These are phyloP conservation scores for Machimus atricapillus DNA, from an alignment of 2,888 invertebrate species.

Conservation along the genomic window DNA sequence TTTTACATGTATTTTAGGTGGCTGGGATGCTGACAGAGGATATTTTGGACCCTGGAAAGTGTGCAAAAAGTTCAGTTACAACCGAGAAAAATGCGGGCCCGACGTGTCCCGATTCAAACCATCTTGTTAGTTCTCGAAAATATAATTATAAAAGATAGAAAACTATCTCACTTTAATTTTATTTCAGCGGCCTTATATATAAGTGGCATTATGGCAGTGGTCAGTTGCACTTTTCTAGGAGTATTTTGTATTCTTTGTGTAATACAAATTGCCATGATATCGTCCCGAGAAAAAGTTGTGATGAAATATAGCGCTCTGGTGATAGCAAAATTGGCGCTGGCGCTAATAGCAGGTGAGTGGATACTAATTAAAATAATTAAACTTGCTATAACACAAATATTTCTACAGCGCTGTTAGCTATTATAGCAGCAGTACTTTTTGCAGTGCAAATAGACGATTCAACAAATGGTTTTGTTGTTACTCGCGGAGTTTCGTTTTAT, in stretches of 20 bases:
- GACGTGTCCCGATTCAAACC: constrained; percentile 80
- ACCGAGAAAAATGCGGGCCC: constrained; percentile 82
- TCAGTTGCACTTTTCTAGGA: constrained; percentile 76
- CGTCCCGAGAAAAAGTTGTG: constrained; percentile 80
- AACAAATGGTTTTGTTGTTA: constrained; percentile 74
- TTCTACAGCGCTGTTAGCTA: constrained; percentile 75
- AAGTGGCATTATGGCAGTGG: constrained; percentile 80
- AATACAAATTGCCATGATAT: constrained; percentile 86
- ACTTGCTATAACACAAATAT: neutral
- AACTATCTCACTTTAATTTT: constrained; percentile 42
- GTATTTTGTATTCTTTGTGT: constrained; percentile 81
- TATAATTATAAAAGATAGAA: neutral
- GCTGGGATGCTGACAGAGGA: constrained; percentile 75
- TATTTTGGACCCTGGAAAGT: constrained; percentile 90
- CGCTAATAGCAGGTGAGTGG: constrained; percentile 74
- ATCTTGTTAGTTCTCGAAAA: constrained; percentile 68
- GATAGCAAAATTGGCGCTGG: constrained; percentile 79
- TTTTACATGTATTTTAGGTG: constrained; percentile 64
- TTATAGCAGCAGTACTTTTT: constrained; percentile 82
- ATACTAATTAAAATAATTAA: neutral
- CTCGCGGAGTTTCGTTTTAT: constrained; percentile 84
- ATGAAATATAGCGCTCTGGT: constrained; percentile 80
- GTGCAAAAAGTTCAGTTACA: constrained; percentile 82
- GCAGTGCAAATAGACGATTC: constrained; percentile 85
- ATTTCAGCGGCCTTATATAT: constrained; percentile 80